Evolutionary conservation across 2,797 vertebrate genomes (phyloP).

Genomic region (Rhinoraja longicauda): DNA sequence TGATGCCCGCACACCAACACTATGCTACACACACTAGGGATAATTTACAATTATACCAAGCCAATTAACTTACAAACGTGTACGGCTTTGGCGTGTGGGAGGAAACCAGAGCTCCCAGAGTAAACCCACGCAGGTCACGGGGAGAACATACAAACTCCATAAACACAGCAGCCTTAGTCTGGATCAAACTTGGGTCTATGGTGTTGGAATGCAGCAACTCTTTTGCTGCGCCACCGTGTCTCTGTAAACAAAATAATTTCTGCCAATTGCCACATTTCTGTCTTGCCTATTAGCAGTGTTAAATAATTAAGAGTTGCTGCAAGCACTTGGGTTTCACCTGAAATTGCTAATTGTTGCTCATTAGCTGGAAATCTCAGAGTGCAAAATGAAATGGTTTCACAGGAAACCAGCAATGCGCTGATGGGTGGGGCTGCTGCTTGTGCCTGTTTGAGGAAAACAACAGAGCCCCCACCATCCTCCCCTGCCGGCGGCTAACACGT

Average conservation of each 20-base stretch:
- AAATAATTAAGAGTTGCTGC: not conserved
- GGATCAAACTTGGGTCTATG: too few species aligned
- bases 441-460: not conserved
- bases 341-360: not conserved
- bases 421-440: not conserved
- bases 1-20: too few species aligned
- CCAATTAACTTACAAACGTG: too few species aligned
- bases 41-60: too few species aligned
- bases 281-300: not conserved
- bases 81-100: too few species aligned
- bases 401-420: not conserved
- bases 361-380: not conserved
- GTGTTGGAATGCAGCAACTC: too few species aligned
- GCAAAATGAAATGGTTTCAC: not conserved
- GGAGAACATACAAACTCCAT: too few species aligned
- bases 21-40: too few species aligned
- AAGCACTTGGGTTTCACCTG: not conserved
- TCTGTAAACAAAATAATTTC: not conserved
- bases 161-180: too few species aligned
- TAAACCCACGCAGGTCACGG: too few species aligned
- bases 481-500: not conserved
- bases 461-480: not conserved
- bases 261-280: not conserved
- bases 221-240: too few species aligned
- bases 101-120: too few species aligned